phyloP scores from a whole-genome alignment of 2,113 vertebrate species.

The Progne subis region DNA sequence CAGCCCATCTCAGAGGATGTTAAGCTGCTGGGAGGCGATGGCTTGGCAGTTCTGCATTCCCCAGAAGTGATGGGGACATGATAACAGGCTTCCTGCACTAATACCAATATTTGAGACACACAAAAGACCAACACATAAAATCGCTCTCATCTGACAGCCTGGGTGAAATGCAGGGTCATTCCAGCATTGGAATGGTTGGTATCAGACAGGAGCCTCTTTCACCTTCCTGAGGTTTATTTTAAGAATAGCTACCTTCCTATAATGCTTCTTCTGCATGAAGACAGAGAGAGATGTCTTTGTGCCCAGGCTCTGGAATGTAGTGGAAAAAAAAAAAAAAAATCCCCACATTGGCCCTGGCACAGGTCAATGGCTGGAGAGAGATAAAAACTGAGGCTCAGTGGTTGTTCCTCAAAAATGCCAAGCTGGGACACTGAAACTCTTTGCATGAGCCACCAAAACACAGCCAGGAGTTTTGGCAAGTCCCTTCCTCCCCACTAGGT shows the following conservation, averaged over 20 bases:
- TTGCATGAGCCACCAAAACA: not conserved
- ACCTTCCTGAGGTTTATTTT: not conserved
- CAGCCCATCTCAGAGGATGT: not conserved
- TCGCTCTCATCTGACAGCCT: not conserved
- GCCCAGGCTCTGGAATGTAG: not conserved
- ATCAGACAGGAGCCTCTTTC: not conserved
- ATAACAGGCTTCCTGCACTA: not conserved
- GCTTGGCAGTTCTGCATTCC: not conserved
- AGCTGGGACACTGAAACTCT: not conserved
- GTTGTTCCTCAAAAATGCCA: not conserved
- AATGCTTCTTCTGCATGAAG: not conserved
- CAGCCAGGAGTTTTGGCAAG: not conserved
- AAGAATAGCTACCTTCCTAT: not conserved
- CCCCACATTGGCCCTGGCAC: not conserved
- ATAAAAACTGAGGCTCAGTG: not conserved
- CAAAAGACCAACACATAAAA: not conserved
- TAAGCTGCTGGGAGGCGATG: not conserved
- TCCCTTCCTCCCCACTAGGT: not conserved
- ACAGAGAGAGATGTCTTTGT: not conserved
- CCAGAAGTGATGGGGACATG: not conserved
- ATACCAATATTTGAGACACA: not conserved
- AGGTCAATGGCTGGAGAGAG: not conserved
- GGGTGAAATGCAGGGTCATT: not conserved
- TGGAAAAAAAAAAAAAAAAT: too few relatives aligned
- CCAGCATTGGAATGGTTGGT: not conserved